Evolutionary conservation across 2,888 invertebrate genomes (phyloP), one percentile per base, ranked within the genome.

Genomic region (Hyles lineata): DNA sequence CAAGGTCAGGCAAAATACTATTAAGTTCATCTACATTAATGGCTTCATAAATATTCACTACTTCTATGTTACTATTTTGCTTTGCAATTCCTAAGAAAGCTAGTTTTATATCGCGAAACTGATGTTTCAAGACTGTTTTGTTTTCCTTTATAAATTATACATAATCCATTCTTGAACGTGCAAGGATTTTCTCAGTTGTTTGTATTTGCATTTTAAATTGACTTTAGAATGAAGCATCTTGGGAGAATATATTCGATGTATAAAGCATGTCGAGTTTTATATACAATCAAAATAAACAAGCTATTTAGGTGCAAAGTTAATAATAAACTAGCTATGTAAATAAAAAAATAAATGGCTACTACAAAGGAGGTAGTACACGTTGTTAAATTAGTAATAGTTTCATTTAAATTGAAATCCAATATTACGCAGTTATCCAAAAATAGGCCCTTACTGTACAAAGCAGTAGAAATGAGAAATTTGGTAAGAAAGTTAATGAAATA

Each of bases 121-220:
- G 25, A 32, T 55, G 55, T 55, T 32, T n/a, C 19, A 67, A 50
- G 63, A 43, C 19, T 50, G 17, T 67, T 67, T 32, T n/a, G 62
- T 17, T 62, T 67, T 50, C 8, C 17, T 17, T 50, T 25, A 23
- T 67, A 67, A 67, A 67, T 67, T 50, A 67, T 50, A 67, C 67
- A 50, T 8, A 43, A 23, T 23, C 43, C 43, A 67, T 50, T 67
- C 67, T 67, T 50, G 15, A 50, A 50, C 23, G 15, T 67, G 23
- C 67, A 50, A 43, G 67, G 43, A 67, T 67, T 67, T 67, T 67
- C 67, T 67, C 43, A 67, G 50, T 50, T 6, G 23, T 23, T 67
- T 50, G 17, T 43, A 67, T 67, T 67, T 67, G 67, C 67, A 67
- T 67, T 67, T 43, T 67, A 67, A 67, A 67, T 67, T 21, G 50